phyloP scores from a whole-genome alignment of 2,888 invertebrate genomes.

The Pachliopta kotzebuea region DNA sequence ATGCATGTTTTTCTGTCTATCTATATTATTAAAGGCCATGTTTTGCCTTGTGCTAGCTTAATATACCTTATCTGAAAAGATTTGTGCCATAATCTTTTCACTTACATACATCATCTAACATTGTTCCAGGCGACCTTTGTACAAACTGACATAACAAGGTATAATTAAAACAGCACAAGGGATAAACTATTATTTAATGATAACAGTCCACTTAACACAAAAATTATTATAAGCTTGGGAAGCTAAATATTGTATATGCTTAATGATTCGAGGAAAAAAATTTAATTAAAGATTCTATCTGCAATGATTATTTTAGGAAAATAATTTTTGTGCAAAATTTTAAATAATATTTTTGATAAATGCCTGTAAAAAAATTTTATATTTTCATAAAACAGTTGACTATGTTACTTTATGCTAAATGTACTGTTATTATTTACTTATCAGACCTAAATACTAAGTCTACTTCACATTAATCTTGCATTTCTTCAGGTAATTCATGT shows the following conservation, averaged over 20 bases:
- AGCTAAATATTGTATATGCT: neutral
- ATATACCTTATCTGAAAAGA: constrained; percentile 57
- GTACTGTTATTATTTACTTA: constrained; percentile 46
- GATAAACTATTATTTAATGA: constrained; percentile 41
- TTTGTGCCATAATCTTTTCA: constrained; percentile 49
- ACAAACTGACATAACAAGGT: constrained; percentile 67
- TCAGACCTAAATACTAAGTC: constrained; percentile 31
- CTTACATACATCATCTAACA: constrained; percentile 76
- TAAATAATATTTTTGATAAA: constrained; percentile 18
- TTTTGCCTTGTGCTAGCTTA: constrained; percentile 64
- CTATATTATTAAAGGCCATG: constrained; percentile 56
- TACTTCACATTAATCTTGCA: constrained; percentile 87
- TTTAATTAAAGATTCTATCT: neutral
- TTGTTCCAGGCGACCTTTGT: constrained; percentile 67
- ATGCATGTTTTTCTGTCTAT: constrained; percentile 68
- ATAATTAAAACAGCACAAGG: constrained; percentile 65
- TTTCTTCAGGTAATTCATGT: constrained; percentile 96
- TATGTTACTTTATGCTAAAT: constrained; percentile 34
- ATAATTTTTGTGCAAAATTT: constrained; percentile 16
- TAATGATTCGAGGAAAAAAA: neutral
- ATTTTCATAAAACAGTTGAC: constrained; percentile 7
- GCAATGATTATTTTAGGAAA: constrained; percentile 7
- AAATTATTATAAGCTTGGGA: neutral
- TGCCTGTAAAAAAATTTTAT: constrained; percentile 16
- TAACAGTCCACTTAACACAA: constrained; percentile 45